A percentile compares a stretch with the other conserved stretches of the same genome.
Conservation (phyloP, 2,113 vertebrate species). For the Sinocyclocheilus anshuiensis region DNA sequence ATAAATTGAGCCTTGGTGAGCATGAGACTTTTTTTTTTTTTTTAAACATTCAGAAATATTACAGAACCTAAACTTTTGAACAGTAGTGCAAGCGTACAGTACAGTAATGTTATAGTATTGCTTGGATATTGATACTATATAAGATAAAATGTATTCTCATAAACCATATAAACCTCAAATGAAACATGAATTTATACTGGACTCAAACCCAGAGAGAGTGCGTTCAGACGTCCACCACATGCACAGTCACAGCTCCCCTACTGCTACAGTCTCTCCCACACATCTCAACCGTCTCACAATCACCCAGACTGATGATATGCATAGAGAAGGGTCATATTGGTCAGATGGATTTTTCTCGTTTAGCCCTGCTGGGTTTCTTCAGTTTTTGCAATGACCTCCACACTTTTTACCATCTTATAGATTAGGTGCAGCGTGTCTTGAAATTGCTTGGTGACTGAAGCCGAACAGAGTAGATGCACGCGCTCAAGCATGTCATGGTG, state of each 20-base stretch:
- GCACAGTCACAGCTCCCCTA: conserved; percentile 4
- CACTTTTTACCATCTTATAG: conserved; percentile 46
- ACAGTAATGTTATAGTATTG: not conserved
- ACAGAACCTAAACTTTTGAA: not conserved
- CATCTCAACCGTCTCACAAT: not conserved
- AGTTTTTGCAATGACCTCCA: conserved; percentile 49
- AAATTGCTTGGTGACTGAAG: conserved; percentile 55
- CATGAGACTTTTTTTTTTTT: not conserved
- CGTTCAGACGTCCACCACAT: not conserved
- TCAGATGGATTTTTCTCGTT: conserved; percentile 39
- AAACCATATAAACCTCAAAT: not conserved
- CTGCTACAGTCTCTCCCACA: not conserved
- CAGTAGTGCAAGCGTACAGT: not conserved
- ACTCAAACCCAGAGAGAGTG: not conserved
- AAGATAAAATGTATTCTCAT: not conserved
- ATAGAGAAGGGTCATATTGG: conserved; percentile 27
- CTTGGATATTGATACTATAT: not conserved
- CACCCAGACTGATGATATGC: conserved; percentile 32
- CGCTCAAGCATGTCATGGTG: conserved; percentile 47
- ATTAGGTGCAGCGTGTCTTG: conserved; percentile 49
- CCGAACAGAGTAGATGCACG: conserved; percentile 46
- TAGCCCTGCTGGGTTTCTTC: conserved; percentile 31
- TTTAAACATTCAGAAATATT: not conserved
- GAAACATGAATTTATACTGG: not conserved
- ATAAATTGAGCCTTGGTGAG: not conserved